Evolutionary conservation across 2,113 vertebrate genomes (phyloP).

Genomic region (Gnathonemus longibarbis): DNA sequence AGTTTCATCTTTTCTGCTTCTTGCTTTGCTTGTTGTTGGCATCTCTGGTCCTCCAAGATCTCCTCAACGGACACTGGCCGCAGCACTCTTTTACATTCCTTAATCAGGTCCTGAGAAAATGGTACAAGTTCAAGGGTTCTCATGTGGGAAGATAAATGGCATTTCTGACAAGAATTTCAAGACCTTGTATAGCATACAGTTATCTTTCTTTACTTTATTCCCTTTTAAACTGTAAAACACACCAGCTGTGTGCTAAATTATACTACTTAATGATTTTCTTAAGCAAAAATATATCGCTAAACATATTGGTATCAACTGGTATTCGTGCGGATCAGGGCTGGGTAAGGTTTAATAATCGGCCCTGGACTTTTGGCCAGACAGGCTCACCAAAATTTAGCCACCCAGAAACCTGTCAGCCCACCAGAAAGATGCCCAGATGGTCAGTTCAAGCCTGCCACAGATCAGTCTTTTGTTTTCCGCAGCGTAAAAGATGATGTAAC

Average conservation of each 20-base stretch:
- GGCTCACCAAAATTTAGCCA: neutral
- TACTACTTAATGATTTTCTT: neutral
- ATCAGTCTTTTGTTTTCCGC: neutral
- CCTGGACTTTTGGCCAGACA: neutral
- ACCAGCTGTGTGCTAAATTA: neutral
- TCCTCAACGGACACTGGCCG: slow-evolving; percentile 96
- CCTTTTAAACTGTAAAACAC: neutral
- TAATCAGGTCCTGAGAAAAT: slow-evolving; percentile 78
- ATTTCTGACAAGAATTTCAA: neutral
- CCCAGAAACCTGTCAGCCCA: neutral
- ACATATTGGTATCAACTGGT: neutral
- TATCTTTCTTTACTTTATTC: neutral
- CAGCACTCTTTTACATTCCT: slow-evolving; percentile 81
- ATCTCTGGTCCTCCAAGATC: slow-evolving; percentile 89
- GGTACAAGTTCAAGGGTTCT: neutral
- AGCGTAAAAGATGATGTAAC: neutral
- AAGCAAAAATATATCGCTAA: neutral
- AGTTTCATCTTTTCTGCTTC: slow-evolving; percentile 88
- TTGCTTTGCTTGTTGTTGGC: slow-evolving; percentile 84
- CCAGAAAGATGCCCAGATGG: neutral
- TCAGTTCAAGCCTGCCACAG: neutral
- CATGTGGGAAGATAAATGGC: neutral
- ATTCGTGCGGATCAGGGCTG: neutral
- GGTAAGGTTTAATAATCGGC: neutral
- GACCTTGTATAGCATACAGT: neutral